A percentile compares a stretch with the other conserved stretches of the same genome.
Evolutionary conservation across 2,888 invertebrate genomes (phyloP).

Genomic region (Hydrotaea cyrtoneurina): DNA sequence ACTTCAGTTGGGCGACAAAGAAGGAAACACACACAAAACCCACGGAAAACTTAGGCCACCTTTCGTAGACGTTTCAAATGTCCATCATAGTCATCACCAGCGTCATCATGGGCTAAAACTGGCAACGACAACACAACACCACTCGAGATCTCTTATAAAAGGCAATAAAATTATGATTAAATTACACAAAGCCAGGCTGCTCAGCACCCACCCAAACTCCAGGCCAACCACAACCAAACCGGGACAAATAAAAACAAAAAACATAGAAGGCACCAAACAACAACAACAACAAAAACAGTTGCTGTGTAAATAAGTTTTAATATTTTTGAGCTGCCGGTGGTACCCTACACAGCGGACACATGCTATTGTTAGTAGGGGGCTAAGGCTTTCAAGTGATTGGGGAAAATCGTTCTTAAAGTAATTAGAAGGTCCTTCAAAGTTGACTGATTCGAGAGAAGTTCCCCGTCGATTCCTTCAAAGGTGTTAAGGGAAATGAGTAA

Average conservation of each 20-base stretch:
- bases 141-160: slow-evolving; percentile 8
- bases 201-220: neutral
- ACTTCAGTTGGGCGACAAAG: neutral
- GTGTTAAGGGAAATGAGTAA: too few relatives aligned
- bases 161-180: slow-evolving; percentile 45
- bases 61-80: neutral
- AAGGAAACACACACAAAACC: neutral
- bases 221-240: neutral
- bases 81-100: neutral
- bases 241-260: neutral
- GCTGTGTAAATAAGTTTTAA: slow-evolving; percentile 18
- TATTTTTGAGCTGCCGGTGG: neutral
- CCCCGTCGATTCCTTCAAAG: too few relatives aligned
- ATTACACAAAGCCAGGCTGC: neutral
- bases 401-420: too few relatives aligned
- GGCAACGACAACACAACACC: neutral
- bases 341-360: neutral
- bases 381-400: neutral
- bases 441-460: too few relatives aligned
- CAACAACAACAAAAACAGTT: neutral
- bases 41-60: neutral
- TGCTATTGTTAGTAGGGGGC: neutral
- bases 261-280: neutral
- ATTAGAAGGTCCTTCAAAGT: too few relatives aligned
- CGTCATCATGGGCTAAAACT: neutral